A percentile compares a stretch with the other conserved stretches of the same genome.
These are phyloP conservation scores for Philaenus spumarius DNA, from an alignment of 1,140 invertebrate species.

Conservation along the genomic window DNA sequence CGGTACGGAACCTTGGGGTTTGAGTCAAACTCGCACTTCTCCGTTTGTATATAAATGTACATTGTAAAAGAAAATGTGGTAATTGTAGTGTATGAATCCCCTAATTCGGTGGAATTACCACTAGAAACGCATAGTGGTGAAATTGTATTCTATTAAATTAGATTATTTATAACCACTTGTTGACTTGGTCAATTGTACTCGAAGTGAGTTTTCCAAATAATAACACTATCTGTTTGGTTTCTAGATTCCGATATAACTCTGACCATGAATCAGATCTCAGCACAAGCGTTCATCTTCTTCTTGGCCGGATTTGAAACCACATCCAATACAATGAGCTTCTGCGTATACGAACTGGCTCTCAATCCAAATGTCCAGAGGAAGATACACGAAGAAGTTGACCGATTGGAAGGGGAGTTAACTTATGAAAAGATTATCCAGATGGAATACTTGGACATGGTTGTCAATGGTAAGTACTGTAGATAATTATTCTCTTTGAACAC, in stretches of 20 bases:
- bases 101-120: too few species aligned
- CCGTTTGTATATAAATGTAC: too few species aligned
- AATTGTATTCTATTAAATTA: too few species aligned
- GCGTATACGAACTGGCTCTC: slow-evolving; percentile 48
- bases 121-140: too few species aligned
- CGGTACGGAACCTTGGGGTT: too few species aligned
- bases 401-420: slow-evolving; percentile 38
- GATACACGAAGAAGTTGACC: slow-evolving; percentile 45
- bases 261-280: slow-evolving; percentile 39
- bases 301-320: slow-evolving; percentile 59
- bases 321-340: slow-evolving; percentile 46
- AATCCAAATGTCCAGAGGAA: slow-evolving; percentile 48
- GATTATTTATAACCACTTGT: too few species aligned
- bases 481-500: too few species aligned
- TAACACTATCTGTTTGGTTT: background rate
- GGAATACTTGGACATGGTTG: slow-evolving; percentile 52
- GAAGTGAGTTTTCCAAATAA: too few species aligned
- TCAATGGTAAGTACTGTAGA: slow-evolving; percentile 53
- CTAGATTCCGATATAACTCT: slow-evolving; percentile 33
- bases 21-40: too few species aligned
- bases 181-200: too few species aligned
- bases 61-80: too few species aligned
- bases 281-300: slow-evolving; percentile 58
- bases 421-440: slow-evolving; percentile 55
- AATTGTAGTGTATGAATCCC: too few species aligned